Conservation (phyloP, 37 sponge, comb jelly and placozoan genomes). For the Spongilla lacustris region DNA sequence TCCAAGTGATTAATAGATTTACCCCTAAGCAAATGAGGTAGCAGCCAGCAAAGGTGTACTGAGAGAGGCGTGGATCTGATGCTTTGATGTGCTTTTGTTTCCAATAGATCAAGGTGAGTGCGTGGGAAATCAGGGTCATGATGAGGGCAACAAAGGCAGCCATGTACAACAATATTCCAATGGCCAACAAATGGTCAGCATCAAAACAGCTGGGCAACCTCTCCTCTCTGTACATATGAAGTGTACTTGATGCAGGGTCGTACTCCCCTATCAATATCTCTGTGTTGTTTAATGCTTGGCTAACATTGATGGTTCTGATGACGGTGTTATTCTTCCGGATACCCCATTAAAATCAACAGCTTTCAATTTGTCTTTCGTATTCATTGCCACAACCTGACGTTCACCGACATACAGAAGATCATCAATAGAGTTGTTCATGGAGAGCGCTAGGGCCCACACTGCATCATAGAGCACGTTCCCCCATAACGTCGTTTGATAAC, state of each 20-base stretch:
- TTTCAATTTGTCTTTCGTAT: conserved; percentile 1
- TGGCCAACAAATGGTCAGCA: not conserved
- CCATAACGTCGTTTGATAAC: not conserved
- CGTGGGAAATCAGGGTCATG: not conserved
- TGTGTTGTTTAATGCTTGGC: not conserved
- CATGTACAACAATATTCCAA: not conserved
- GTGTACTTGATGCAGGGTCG: not conserved
- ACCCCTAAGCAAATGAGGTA: conserved; percentile 6
- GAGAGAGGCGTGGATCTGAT: conserved; percentile 12
- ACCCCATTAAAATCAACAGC: conserved; percentile 29
- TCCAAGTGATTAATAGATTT: not conserved
- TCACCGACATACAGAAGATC: not conserved
- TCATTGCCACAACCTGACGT: not conserved
- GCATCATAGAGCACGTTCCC: conserved; percentile 5
- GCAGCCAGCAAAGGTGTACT: conserved; percentile 21
- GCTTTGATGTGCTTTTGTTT: conserved; percentile 26
- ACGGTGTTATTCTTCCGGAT: conserved; percentile 34
- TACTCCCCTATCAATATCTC: not conserved
- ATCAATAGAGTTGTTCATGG: conserved; percentile 26
- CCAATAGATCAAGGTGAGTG: conserved; percentile 10
- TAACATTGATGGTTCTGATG: not conserved
- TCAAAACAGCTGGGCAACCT: not conserved
- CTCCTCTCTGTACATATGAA: not conserved
- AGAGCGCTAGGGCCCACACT: conserved; percentile 31
- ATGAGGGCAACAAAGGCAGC: not conserved